Evolutionary conservation across 64 coral and sea anemone species (phyloP).

Genomic region (Catalaphyllia jardinei): DNA sequence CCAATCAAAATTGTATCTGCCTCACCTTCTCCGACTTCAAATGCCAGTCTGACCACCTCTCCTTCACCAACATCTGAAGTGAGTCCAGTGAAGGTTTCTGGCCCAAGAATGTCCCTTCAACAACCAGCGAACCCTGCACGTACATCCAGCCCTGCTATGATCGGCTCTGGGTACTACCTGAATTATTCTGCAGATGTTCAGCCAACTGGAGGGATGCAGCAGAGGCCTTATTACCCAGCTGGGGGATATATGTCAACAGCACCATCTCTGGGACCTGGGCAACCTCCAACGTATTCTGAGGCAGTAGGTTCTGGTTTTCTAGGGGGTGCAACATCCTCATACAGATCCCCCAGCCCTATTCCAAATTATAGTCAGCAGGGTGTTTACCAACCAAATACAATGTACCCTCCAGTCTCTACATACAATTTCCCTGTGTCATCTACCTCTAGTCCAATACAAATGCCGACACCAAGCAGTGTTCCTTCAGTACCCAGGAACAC

Average conservation of each 20-base stretch:
- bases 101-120: not conserved
- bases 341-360: constrained; percentile 23
- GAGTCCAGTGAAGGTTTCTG: not conserved
- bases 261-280: not conserved
- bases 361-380: constrained; percentile 5
- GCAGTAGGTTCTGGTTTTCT: not conserved
- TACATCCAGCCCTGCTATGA: not conserved
- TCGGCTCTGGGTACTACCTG: not conserved
- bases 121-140: not conserved
- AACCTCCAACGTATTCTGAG: constrained; percentile 17
- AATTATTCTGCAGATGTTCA: constrained; percentile 15
- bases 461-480: not conserved
- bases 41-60: not conserved
- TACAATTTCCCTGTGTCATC: not conserved
- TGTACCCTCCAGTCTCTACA: constrained; percentile 21
- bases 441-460: constrained; percentile 16
- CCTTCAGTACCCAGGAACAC: constrained; percentile 30
- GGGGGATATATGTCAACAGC: not conserved
- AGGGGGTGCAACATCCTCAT: not conserved
- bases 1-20: constrained; percentile 28
- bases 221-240: not conserved
- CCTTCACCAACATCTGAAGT: constrained; percentile 5
- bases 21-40: constrained; percentile 5
- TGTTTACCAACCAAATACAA: not conserved
- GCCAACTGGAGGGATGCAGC: not conserved